phyloP scores from a whole-genome alignment of 2,797 vertebrate species.

The Anableps anableps region DNA sequence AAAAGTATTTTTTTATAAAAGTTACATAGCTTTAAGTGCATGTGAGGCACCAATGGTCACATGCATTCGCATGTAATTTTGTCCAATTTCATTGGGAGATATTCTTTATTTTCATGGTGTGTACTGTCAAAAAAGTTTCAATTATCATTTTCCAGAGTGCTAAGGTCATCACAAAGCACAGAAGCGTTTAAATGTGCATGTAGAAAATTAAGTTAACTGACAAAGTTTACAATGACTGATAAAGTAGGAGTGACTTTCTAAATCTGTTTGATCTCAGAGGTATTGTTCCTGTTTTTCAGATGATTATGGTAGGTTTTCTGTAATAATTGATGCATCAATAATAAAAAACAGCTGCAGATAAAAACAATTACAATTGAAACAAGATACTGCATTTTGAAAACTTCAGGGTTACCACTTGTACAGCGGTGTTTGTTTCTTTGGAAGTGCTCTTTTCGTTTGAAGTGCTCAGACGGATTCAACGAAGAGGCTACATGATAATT shows the following conservation, averaged over 20 bases:
- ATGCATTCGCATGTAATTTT: no score
- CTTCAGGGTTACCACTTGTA: conserved; percentile 1
- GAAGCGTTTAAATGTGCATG: background rate
- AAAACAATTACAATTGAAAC: conserved; percentile 12
- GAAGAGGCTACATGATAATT: conserved; percentile 24
- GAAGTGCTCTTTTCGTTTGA: conserved; percentile 23
- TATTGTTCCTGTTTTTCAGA: conserved; percentile 15
- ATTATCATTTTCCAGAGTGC: conserved; percentile 6
- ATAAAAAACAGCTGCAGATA: background rate
- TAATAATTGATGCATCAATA: background rate
- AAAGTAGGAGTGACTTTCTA: conserved; percentile 10
- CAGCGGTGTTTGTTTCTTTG: conserved; percentile 17
- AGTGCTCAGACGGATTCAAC: conserved; percentile 25
- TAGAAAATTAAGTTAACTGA: background rate
- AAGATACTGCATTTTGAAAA: conserved; percentile 19
- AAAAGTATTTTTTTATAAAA: no score
- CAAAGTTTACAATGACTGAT: background rate
- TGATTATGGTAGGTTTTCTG: conserved; percentile 7
- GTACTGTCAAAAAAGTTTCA: conserved; percentile 12
- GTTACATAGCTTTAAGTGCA: no score
- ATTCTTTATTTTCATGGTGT: background rate
- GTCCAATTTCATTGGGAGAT: conserved; percentile 28
- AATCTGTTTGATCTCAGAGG: conserved; percentile 6
- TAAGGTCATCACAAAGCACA: conserved; percentile 3
- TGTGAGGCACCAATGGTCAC: background rate